Evolutionary conservation across 2,888 invertebrate genomes (phyloP), one percentile per base, ranked within the genome.

Genomic region (Pammene fasciana): DNA sequence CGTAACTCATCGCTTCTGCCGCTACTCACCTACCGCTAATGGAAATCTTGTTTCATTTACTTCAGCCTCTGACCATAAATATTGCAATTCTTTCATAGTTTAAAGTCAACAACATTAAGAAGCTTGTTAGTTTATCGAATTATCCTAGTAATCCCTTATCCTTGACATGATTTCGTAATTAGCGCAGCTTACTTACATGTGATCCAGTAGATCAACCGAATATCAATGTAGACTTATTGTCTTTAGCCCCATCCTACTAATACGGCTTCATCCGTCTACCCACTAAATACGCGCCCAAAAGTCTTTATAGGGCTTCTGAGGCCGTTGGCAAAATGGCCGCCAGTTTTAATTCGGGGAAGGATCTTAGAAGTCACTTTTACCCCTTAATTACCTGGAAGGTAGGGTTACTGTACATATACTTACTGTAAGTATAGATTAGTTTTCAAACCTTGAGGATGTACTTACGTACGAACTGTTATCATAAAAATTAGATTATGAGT

Each of bases 261-360:
- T 84, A 84, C 18, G 91, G 89, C 86, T 90, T 91, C 87, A 72
- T 76, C 79, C 75, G 78, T 81, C 82, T 81, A 82, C 83, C 81
- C 80, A 75, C 83, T 78, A 85, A 88, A 86, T 82, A 85, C 79
- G 74, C 76, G 72, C 79, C 84, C 83, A 79, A 86, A 88, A 86
- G 75, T 80, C 73, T 79, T 84, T 79, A 71, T 88, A 83, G 61
- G 91, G 89, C 85, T 92, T 92, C 90, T 76, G 77, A 84, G 82
- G 82, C 80, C 80, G 75, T 78, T 75, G 76, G 78, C 86, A 89
- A 89, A 87, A 91, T 91, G 90, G 90, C 90, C 79, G 76, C 84
- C 79, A 72, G 38, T 77, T 79, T 82, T 80, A 80, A 81, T 81
- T 80, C 77, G 70, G 72, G 72, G 75, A 72, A 62, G 74, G 73